Evolutionary conservation across 2,797 vertebrate species (phyloP), one percentile per base, ranked within the genome.

Genomic region (Helarctos malayanus): DNA sequence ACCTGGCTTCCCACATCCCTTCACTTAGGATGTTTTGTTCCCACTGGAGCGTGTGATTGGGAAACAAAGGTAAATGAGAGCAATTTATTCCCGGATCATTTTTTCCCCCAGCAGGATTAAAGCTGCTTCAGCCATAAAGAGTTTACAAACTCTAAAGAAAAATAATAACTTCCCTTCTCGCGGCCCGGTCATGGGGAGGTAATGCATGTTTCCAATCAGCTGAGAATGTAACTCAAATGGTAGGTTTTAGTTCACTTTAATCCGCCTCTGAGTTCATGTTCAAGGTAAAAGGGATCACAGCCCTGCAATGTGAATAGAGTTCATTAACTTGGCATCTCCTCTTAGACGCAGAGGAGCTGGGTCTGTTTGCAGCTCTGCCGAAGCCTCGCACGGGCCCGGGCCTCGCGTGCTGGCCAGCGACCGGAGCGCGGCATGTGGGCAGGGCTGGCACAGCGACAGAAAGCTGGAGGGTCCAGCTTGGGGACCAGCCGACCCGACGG

Each of bases 161-260:
- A 98, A 98, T 98, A 99, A 98, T 98, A 98, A 98, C 98, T 98
- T 99, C 98, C 98, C 98, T 98, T 98, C 98, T 98, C 97, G 71
- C 59, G 93, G 98, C 97, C 18, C 73, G 97, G 98, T 98, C 98
- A 98, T 68, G 59, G 95, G 97, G 97, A 98, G 98, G 98, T 97
- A 98, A 98, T 97, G 98, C 98, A 98, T 99, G 99, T 98, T 99
- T 99, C 98, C 98, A 99, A 99, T 99, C 98, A 98, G 97, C 98
- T 98, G 98, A 97, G 98, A 98, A 98, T 98, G 98, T 97, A 98
- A 98, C 97, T 98, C 98, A 91, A 98, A 98, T 98, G 97, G 98
- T 98, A 98, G 98, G 95, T 98, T 99, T 99, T 98, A 99, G 98
- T 98, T 98, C 98, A 97, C 98, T 98, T 98, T 99, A 99, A 99